Conservation (phyloP, 2,113 vertebrate genomes). For the Silurus meridionalis region DNA sequence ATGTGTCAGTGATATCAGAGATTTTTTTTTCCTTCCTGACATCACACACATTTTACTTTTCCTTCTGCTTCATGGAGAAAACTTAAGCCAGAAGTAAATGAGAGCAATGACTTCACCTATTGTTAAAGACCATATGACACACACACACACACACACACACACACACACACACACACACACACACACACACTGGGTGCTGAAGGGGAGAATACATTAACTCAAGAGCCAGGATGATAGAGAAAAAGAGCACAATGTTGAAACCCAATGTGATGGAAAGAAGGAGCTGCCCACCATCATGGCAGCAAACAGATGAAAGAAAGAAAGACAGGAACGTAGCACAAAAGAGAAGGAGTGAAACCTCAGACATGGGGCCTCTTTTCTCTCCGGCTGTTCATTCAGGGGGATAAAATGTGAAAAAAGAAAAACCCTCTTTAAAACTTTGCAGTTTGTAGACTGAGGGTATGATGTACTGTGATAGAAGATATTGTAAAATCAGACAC, state of each 20-base stretch:
- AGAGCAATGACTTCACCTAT: slow-evolving; percentile 66
- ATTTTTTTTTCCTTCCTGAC: slow-evolving; percentile 1
- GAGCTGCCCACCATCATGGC: slow-evolving; percentile 32
- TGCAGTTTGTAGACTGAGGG: not conserved
- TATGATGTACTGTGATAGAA: not conserved
- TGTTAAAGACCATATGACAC: slow-evolving; percentile 58
- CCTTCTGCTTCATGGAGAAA: slow-evolving; percentile 49
- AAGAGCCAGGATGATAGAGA: slow-evolving; percentile 34
- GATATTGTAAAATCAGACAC: not conserved
- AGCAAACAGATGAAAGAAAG: slow-evolving; percentile 16
- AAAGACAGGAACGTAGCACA: slow-evolving; percentile 16
- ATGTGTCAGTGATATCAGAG: not conserved
- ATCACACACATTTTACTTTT: slow-evolving; percentile 18
- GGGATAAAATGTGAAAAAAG: not conserved
- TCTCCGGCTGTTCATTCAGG: slow-evolving; percentile 19
- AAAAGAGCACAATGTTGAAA: slow-evolving; percentile 29
- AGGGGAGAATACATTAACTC: slow-evolving; percentile 66
- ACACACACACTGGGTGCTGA: slow-evolving; percentile 55
- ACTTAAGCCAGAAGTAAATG: slow-evolving; percentile 19
- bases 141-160: slow-evolving; percentile 51
- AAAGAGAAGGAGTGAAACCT: slow-evolving; percentile 22
- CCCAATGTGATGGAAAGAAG: slow-evolving; percentile 38
- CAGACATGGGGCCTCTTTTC: slow-evolving; percentile 30
- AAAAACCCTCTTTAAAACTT: not conserved
- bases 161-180: slow-evolving; percentile 6